Evolutionary conservation across 2,113 vertebrate genomes (phyloP).

Genomic region (Onychorhynchus coronatus): DNA sequence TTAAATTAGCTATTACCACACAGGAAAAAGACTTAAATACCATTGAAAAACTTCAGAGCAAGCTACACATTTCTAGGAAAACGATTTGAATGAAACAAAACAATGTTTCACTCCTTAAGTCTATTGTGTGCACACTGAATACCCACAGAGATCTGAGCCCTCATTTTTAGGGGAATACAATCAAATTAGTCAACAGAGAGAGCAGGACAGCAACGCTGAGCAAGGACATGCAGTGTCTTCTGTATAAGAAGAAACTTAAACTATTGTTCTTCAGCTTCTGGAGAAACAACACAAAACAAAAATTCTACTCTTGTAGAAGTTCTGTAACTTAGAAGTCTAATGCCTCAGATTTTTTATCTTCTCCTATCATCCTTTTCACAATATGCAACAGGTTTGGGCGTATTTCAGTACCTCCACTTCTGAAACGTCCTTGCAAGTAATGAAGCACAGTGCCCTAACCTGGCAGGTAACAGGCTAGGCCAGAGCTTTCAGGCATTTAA

Average conservation of each 20-base stretch:
- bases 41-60: not conserved
- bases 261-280: not conserved
- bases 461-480: not conserved
- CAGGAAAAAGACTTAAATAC: not conserved
- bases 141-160: not conserved
- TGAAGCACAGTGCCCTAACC: not conserved
- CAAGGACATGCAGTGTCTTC: not conserved
- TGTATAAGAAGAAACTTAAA: not conserved
- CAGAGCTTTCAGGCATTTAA: not conserved
- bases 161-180: not conserved
- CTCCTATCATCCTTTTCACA: not conserved
- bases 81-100: not conserved
- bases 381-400: not conserved
- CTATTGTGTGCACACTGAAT: not conserved
- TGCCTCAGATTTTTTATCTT: not conserved
- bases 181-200: not conserved
- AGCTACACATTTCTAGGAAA: not conserved
- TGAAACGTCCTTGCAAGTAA: not conserved
- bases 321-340: not conserved
- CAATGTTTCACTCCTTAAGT: not conserved
- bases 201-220: not conserved
- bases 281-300: not conserved
- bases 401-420: not conserved
- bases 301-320: not conserved
- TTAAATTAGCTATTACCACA: not conserved